Evolutionary conservation across 2,888 invertebrate genomes (phyloP).

Genomic region (Tetrapedia diversipes): DNA sequence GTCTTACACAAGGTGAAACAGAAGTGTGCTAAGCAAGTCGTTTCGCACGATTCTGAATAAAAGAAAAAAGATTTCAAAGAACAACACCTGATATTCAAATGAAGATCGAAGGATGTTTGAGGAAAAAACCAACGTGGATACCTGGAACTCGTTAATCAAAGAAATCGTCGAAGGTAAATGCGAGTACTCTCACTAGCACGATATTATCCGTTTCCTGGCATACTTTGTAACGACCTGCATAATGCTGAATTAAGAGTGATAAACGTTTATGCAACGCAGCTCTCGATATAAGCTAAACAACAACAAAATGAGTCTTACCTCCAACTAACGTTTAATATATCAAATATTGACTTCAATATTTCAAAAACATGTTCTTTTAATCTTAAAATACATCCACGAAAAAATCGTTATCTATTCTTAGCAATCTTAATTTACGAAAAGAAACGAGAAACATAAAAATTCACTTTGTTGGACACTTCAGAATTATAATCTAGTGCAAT

Average conservation of each 20-base stretch:
- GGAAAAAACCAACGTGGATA: slow-evolving; percentile 12
- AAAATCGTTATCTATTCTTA: no score
- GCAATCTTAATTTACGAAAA: no score
- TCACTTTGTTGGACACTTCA: no score
- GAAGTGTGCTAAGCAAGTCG: background rate
- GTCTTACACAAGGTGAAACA: background rate
- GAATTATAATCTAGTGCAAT: no score
- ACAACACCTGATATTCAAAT: slow-evolving; percentile 30
- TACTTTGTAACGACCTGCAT: background rate
- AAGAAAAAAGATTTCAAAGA: slow-evolving; percentile 8
- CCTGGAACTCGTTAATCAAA: slow-evolving; percentile 40
- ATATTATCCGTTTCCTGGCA: slow-evolving; percentile 18
- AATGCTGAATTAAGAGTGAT: background rate
- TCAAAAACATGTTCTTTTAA: no score
- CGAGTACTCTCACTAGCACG: slow-evolving; percentile 24
- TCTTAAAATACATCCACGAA: no score
- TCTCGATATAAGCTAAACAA: no score
- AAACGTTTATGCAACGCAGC: background rate
- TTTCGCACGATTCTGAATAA: background rate
- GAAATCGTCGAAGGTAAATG: slow-evolving; percentile 41
- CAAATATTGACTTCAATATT: no score
- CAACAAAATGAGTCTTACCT: no score
- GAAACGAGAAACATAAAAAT: no score
- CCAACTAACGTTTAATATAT: no score
- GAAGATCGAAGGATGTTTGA: slow-evolving; percentile 29